These are phyloP conservation scores for Astyanax mexicanus DNA, from an alignment of 2,797 vertebrate species.

Conservation along the genomic window DNA sequence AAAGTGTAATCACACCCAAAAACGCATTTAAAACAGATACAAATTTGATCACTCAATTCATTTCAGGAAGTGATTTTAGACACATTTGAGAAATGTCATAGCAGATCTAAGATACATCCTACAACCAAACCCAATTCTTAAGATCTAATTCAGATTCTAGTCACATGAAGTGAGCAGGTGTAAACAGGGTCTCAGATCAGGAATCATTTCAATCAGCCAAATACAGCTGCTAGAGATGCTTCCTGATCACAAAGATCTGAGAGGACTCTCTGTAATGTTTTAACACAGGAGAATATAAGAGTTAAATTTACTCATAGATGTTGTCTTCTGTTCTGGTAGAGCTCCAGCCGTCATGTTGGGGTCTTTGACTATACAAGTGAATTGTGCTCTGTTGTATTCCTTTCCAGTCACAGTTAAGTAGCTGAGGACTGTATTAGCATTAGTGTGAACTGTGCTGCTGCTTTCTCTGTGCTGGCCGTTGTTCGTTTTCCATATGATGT, in stretches of 20 bases:
- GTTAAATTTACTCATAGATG: background rate
- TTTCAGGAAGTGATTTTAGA: no score
- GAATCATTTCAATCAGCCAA: background rate
- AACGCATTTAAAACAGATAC: no score
- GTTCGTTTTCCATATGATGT: background rate
- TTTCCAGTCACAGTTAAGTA: background rate
- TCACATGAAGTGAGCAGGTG: no score
- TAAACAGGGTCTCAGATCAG: no score
- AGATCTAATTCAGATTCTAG: no score
- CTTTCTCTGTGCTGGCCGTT: background rate
- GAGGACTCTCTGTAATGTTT: no score
- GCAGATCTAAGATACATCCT: no score
- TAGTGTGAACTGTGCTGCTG: background rate
- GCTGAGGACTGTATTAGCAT: background rate
- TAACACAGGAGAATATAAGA: background rate
- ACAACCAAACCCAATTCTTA: no score
- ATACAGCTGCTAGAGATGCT: background rate
- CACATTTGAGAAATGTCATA: no score
- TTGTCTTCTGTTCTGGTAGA: accelerated
- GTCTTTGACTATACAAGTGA: constrained; percentile 5
- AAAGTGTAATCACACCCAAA: no score
- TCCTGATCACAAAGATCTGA: background rate
- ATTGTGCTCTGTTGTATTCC: accelerated
- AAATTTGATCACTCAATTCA: no score
- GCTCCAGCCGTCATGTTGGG: background rate